Conservation (phyloP, 2,113 vertebrate species). For the Gadus chalcogrammus region DNA sequence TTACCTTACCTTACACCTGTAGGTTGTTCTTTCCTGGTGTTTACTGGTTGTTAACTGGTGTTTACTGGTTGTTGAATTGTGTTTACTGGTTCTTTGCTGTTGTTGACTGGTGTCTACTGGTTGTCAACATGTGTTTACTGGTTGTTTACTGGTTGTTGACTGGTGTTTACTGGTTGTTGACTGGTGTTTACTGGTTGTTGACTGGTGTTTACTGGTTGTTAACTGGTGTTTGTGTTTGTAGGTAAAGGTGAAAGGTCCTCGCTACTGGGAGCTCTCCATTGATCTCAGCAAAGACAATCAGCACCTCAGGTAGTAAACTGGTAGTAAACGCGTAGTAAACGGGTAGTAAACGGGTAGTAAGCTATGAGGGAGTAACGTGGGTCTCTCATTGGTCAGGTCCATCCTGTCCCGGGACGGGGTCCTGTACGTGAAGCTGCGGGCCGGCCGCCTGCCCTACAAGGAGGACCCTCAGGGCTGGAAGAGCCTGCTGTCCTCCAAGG, state of each 20-base stretch:
- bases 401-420: conserved; percentile 90
- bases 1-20: no score
- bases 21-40: no score
- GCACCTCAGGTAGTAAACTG: conserved; percentile 79
- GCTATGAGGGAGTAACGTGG: no score
- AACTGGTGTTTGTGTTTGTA: conserved; percentile 53
- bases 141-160: conserved; percentile 16
- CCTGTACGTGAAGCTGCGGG: conserved; percentile 91
- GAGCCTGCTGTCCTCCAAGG: conserved; percentile 85
- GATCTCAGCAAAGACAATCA: conserved; percentile 88
- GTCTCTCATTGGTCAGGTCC: conserved; percentile 70
- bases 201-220: neutral
- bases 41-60: no score
- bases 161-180: neutral
- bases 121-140: neutral
- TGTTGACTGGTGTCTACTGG: neutral
- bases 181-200: neutral
- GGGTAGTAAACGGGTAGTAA: conserved; percentile 45
- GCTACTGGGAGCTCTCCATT: conserved; percentile 96
- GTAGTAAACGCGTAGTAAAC: no score
- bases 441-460: conserved; percentile 95
- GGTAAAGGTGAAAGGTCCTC: conserved; percentile 94
- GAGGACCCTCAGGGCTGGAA: conserved; percentile 97
- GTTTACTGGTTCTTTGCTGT: no score
- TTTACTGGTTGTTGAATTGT: no score